These are phyloP conservation scores for Dryadula phaetusa DNA, from an alignment of 2,888 invertebrate species.

Conservation along the genomic window DNA sequence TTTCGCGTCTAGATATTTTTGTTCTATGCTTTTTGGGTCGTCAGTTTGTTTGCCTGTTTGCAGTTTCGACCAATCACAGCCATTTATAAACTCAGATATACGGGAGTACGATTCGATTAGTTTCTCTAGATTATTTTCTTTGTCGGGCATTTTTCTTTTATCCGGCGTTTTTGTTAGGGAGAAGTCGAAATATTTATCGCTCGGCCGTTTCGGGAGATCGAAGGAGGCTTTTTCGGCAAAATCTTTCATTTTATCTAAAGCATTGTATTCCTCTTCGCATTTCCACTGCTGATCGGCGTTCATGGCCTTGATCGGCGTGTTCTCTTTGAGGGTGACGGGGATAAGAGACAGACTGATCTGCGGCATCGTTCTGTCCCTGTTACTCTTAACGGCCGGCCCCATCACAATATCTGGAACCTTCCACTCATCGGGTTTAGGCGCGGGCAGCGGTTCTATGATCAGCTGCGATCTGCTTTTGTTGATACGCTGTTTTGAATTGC, in stretches of 20 bases:
- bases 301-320: conserved; percentile 67
- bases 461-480: conserved; percentile 80
- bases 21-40: conserved; percentile 70
- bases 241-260: conserved; percentile 80
- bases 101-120: conserved; percentile 77
- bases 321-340: conserved; percentile 74
- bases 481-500: conserved; percentile 79
- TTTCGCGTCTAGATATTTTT: conserved; percentile 78
- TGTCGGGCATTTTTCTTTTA: conserved; percentile 58
- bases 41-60: conserved; percentile 63
- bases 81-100: conserved; percentile 78
- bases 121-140: conserved; percentile 72
- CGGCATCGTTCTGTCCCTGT: conserved; percentile 73
- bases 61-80: conserved; percentile 77
- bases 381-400: conserved; percentile 64
- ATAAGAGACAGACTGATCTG: conserved; percentile 78
- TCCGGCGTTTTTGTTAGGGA: conserved; percentile 61
- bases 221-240: conserved; percentile 80
- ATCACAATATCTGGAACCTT: conserved; percentile 71
- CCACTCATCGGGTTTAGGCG: conserved; percentile 63
- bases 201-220: conserved; percentile 70
- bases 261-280: conserved; percentile 77
- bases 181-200: conserved; percentile 67
- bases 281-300: conserved; percentile 69
- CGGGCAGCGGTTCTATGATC: conserved; percentile 76